Evolutionary conservation across 2,797 vertebrate genomes (phyloP), one percentile per base, ranked within the genome.

Genomic region (Melopsittacus undulatus): DNA sequence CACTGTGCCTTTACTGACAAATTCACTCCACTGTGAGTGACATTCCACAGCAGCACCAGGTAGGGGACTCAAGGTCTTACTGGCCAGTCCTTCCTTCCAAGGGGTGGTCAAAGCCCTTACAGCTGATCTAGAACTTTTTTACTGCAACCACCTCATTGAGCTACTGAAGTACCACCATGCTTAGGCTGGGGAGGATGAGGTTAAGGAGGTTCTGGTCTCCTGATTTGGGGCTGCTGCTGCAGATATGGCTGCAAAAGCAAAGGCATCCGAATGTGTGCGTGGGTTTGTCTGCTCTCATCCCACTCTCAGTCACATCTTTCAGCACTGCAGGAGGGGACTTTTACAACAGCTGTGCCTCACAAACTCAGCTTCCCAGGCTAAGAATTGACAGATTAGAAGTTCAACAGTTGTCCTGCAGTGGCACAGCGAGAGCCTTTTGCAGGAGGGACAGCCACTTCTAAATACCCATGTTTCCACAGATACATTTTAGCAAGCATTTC

Each of bases 81-180:
- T 1, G 4, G 14, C 3, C 77, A 57, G 23, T 5, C 14, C 6
- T 56, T 69, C n/a, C 54, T 69, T 51, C 43, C 59, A n/a, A 34
- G 23, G 34, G 7, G 27, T 27, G 17, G 19, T 38, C 19, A 26
- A 48, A 57, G 17, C 9, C 5, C 5, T 32, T 1, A 1, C 2
- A 4, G 34, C 49, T 32, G 29, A 2, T 43, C 32, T n/a, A 14
- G 32, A 56, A 23, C 48, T 5, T 7, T 59, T 19, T 68, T 38
- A 5, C 59, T 13, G 36, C 30, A 38, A 10, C 3, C 4, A 5
- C 19, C 32, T 56, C 0, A 0, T 21, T 72, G 54, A 52, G 64
- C 4, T 57, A 66, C n/a, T 18, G 21, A 45, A 24, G 40, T 5
- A 15, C 11, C 32, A 10, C 27, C 30, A 3, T 0, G 3, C 23